phyloP scores from a whole-genome alignment of 2,797 vertebrate species.

The Enteromius fasciolatus region DNA sequence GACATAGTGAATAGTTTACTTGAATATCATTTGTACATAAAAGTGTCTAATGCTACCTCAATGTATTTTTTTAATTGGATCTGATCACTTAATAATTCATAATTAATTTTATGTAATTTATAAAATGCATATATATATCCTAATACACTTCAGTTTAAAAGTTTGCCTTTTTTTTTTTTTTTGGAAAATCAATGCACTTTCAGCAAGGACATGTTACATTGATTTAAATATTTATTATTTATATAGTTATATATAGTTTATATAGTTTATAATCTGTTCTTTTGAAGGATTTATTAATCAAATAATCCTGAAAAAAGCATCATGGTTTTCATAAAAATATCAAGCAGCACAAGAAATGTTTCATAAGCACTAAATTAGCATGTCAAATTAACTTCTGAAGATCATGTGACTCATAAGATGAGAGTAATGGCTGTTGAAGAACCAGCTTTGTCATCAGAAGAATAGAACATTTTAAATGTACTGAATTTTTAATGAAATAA shows the following conservation, averaged over 20 bases:
- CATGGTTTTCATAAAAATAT: neutral
- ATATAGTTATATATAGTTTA: too few relatives aligned
- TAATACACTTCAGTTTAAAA: neutral
- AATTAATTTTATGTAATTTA: too few relatives aligned
- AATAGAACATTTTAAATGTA: neutral
- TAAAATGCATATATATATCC: neutral
- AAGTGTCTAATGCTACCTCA: slow-evolving; percentile 6
- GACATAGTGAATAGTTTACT: slow-evolving; percentile 28
- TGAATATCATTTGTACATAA: slow-evolving; percentile 23
- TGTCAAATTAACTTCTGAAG: neutral
- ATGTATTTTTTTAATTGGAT: neutral
- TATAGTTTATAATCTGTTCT: neutral
- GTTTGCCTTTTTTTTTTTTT: neutral
- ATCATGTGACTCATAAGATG: neutral
- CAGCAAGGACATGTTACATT: neutral
- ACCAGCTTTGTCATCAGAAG: neutral
- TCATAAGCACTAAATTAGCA: neutral
- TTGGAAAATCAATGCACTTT: neutral
- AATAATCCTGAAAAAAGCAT: neutral
- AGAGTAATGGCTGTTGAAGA: too few relatives aligned
- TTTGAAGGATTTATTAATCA: neutral
- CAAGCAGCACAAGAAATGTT: neutral
- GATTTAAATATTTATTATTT: neutral
- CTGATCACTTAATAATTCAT: neutral
- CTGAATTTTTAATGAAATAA: neutral